phyloP scores from a whole-genome alignment of 2,113 vertebrate species.

The Mus spicilegus region DNA sequence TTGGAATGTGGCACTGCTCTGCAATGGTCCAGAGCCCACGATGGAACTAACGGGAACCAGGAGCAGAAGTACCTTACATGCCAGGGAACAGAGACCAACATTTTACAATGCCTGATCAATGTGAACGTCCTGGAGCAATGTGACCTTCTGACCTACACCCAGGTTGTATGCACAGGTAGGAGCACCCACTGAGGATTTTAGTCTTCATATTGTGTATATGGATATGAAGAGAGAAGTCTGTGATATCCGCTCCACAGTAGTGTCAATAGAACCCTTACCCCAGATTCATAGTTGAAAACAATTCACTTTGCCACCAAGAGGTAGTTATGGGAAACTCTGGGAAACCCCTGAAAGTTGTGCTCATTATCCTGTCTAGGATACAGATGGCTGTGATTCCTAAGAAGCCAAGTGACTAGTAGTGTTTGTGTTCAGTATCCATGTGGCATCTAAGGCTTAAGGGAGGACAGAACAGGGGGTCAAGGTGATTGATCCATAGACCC shows the following conservation, averaged over 20 bases:
- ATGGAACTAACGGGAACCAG: not conserved
- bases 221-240: too few relatives aligned
- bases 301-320: not conserved
- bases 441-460: not conserved
- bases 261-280: too few relatives aligned
- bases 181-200: not conserved
- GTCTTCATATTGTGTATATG: not conserved
- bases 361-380: not conserved
- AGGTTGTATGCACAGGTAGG: not conserved
- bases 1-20: conserved; percentile 57
- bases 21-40: conserved; percentile 50
- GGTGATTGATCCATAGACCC: not conserved
- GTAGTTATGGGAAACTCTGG: not conserved
- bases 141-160: conserved; percentile 42
- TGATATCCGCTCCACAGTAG: too few relatives aligned
- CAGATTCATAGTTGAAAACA: not conserved
- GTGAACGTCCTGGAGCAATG: conserved; percentile 77
- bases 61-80: conserved; percentile 25
- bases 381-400: not conserved
- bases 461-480: too few relatives aligned
- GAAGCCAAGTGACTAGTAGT: not conserved
- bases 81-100: conserved; percentile 19
- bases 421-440: not conserved
- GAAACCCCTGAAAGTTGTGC: too few relatives aligned
- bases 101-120: conserved; percentile 76